These are phyloP conservation scores for Apis florea DNA, from an alignment of 1,140 invertebrate species.

Conservation along the genomic window DNA sequence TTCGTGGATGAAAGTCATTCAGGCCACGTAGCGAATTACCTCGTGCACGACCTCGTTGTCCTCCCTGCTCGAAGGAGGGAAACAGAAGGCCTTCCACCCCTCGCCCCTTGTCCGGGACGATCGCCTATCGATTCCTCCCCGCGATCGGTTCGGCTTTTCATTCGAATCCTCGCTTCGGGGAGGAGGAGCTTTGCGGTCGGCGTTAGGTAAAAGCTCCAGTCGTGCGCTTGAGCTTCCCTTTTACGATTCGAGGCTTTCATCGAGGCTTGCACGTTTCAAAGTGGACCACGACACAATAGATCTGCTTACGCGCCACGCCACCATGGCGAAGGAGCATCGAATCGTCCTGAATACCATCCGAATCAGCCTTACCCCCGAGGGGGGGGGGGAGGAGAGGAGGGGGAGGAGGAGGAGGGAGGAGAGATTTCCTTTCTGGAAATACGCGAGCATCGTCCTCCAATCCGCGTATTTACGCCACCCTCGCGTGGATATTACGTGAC, in stretches of 20 bases:
- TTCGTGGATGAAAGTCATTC: conserved; percentile 16
- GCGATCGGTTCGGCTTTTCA: conserved; percentile 40
- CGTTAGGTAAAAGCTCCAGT: conserved; percentile 48
- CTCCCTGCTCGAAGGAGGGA: not conserved
- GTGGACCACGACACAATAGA: conserved; percentile 49
- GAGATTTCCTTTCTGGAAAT: conserved; percentile 10
- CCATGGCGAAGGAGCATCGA: conserved; percentile 3
- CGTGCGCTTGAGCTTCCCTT: conserved; percentile 52
- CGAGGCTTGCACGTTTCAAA: conserved; percentile 47
- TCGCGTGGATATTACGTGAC: conserved; percentile 31
- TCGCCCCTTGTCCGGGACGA: not conserved
- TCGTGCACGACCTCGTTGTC: not conserved
- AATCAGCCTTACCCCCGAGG: conserved; percentile 4
- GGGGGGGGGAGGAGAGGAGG: not conserved
- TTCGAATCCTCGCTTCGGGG: conserved; percentile 14
- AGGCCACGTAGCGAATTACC: conserved; percentile 19
- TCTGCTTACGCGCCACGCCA: conserved; percentile 5
- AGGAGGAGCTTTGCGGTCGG: conserved; percentile 44
- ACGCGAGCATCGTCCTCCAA: conserved; percentile 9
- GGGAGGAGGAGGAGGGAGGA: not conserved
- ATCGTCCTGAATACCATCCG: conserved; percentile 49
- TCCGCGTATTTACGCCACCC: conserved; percentile 31
- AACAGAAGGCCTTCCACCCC: not conserved
- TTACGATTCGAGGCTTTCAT: conserved; percentile 41
- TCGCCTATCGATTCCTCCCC: conserved; percentile 32